Evolutionary conservation across 2,797 vertebrate genomes (phyloP), one percentile per base, ranked within the genome.

Genomic region (Chiroxiphia lanceolata): DNA sequence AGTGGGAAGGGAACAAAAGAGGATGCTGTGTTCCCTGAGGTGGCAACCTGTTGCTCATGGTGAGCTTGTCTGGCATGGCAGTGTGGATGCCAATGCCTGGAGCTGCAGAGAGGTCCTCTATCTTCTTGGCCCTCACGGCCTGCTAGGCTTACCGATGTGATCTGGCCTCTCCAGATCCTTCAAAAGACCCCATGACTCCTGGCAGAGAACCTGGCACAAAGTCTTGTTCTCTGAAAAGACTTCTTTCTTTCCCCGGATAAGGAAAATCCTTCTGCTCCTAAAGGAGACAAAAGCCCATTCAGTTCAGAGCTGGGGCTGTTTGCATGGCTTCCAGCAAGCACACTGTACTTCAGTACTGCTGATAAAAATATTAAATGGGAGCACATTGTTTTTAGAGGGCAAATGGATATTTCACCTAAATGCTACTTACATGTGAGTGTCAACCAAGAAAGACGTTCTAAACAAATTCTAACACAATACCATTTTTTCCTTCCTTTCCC

Each of bases 261-360:
- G 74, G 42, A 86, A 91, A 95, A 92, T 84, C 48, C 56, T 74
- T 72, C n/a, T 72, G 63, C 19, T 79, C 76, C 60, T 69, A 48
- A 79, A 54, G 29, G 29, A 87, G 31, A 93, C 50, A 94, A 94
- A 95, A 91, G 31, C 50, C 16, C 59, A 72, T 87, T 92, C 67
- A 93, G 21, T 64, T 82, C 64, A 85, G 83, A 82, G 34, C n/a
- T 65, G 22, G 23, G 56, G 19, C 51, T 87, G 36, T 67, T 93
- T 87, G 76, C 51, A 42, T 42, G 33, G 56, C 51, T 93, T 92
- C 70, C 61, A 94, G 74, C 36, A 90, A 82, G 70, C 22, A 87
- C 34, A 50, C 40, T 64, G 67, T 3, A 3, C 51, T 87, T 76
- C 80, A 79, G 47, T 79, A 53, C 31, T 72, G 60, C 61, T 67